A percentile compares a stretch with the other conserved stretches of the same genome.
These are phyloP conservation scores for Orycteropus afer DNA, from an alignment of 2,113 vertebrate genomes.

Conservation along the genomic window DNA sequence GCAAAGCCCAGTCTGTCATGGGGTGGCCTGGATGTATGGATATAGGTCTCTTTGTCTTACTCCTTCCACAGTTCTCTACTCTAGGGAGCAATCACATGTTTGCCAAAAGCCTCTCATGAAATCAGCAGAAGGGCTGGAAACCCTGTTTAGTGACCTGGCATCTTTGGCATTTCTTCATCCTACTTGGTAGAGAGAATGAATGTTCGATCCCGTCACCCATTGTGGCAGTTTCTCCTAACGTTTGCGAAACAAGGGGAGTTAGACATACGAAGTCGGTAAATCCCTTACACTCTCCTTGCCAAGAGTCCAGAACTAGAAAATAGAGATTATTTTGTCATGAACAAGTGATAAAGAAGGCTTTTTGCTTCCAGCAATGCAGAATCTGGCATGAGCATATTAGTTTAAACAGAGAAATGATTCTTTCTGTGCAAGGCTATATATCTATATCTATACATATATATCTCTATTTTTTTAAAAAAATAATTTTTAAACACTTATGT, in stretches of 20 bases:
- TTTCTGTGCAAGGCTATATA: neutral
- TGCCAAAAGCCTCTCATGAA: neutral
- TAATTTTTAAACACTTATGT: too few species aligned
- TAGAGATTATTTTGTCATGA: neutral
- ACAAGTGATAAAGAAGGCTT: neutral
- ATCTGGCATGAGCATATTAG: neutral
- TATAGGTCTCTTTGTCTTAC: neutral
- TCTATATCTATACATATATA: too few species aligned
- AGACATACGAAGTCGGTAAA: neutral
- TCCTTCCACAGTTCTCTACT: neutral
- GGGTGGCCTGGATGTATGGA: neutral
- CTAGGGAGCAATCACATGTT: neutral
- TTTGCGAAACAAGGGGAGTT: neutral
- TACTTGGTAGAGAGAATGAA: neutral
- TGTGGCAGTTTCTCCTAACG: neutral
- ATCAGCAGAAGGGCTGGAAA: neutral
- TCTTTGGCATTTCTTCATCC: neutral
- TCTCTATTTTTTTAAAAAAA: too few species aligned
- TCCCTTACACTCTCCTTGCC: neutral
- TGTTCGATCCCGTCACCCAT: neutral
- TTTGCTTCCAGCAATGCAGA: constrained; percentile 30
- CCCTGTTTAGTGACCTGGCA: neutral
- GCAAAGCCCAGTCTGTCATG: neutral
- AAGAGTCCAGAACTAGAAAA: neutral
- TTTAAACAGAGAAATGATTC: neutral